A percentile compares a stretch with the other conserved stretches of the same genome.
Evolutionary conservation across 2,888 invertebrate species (phyloP).

Genomic region (Augiades crinisus): DNA sequence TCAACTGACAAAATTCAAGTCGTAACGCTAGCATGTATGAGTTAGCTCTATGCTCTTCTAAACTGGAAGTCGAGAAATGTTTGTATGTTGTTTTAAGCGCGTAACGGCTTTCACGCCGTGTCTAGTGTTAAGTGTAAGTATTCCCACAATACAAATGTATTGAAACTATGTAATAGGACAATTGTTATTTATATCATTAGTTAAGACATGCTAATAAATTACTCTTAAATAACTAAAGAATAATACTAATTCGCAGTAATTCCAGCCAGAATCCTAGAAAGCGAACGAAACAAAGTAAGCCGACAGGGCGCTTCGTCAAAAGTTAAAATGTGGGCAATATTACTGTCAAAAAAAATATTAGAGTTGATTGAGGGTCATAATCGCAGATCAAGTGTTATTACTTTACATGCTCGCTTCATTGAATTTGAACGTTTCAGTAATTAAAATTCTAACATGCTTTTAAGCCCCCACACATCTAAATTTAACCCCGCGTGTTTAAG

Average conservation of each 20-base stretch:
- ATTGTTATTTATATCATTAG: no score
- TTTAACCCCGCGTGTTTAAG: slow-evolving; percentile 1
- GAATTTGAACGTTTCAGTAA: not conserved
- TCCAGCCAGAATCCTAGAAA: no score
- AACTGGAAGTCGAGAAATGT: slow-evolving; percentile 1
- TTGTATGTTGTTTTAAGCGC: not conserved
- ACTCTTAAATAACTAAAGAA: no score
- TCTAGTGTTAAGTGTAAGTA: no score
- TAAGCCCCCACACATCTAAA: not conserved
- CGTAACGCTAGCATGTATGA: not conserved
- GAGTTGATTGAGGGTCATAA: not conserved
- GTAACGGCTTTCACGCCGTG: no score
- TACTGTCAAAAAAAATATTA: not conserved
- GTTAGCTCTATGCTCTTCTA: slow-evolving; percentile 1
- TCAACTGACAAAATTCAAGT: slow-evolving; percentile 25
- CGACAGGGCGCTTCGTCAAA: no score
- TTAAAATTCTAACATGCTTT: not conserved
- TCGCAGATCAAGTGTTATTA: not conserved
- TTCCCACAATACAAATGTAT: no score
- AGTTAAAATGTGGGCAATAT: no score
- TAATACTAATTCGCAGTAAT: no score
- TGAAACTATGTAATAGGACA: no score
- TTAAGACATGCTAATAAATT: no score
- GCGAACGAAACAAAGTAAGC: no score
- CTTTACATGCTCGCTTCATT: not conserved